Evolutionary conservation across 2,888 invertebrate species (phyloP), one percentile per base, ranked within the genome.

Genomic region (Tetragonisca angustula): DNA sequence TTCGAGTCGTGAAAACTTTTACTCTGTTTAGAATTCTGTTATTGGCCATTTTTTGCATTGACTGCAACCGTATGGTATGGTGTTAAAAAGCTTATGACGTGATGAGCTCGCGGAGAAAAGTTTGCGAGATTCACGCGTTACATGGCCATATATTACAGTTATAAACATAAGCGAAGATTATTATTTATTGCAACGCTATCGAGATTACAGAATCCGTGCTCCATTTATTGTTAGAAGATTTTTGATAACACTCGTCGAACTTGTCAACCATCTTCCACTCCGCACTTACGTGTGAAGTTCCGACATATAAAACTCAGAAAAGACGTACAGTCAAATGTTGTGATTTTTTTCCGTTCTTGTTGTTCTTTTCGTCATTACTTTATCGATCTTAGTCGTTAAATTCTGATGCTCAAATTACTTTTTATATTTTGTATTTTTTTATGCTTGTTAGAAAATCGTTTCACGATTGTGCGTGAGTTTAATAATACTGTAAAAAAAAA

Each of bases 21-120:
- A n/a, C 5, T 56, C 13, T 11, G 21, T 15, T n/a, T 56, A 5
- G 15, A 56, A 56, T 56, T 56, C n/a, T 56, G 13, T 15, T 56
- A 56, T 2, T 2, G n/a, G 15, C 2, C 15, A 13, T 56, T 56
- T 13, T 36, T 36, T 36, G 9, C 36, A 24, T 73, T 52, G 69
- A 69, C 79, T 27, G 69, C 52, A 36, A 70, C 50, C 59, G 36
- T 36, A 36, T 9, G 32, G 64, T 56, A 49, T 36, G 79, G 73
- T 83, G 83, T 84, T 76, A 83, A 84, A 83, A 84, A 84, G 76
- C 79, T 83, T 84, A n/a, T 36, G 65, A 24, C 65, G 6, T 62
- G 36, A 43, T 21, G 17, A 24, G 50, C 17, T 49, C 17, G 49
- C 4, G 27, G 50, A 13, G 43, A 24, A 50, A 77, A 65, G 68